These are phyloP conservation scores for Mesaphorura yosii DNA, from an alignment of 1,140 invertebrate species.

Conservation along the genomic window DNA sequence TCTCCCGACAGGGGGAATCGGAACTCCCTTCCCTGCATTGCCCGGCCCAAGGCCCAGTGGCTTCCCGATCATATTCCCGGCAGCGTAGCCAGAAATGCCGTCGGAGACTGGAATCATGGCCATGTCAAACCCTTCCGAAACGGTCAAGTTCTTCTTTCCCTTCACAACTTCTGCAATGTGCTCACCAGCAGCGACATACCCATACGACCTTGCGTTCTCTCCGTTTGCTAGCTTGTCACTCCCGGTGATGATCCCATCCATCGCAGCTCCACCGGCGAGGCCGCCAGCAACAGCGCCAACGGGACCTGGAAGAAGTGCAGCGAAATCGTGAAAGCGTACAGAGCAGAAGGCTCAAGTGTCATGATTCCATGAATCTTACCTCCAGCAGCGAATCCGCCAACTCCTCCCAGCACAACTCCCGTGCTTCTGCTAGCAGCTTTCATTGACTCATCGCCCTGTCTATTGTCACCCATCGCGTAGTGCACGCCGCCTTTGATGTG, in stretches of 20 bases:
- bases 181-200: conserved; percentile 18
- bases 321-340: too few relatives aligned
- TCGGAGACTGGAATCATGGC: conserved; percentile 24
- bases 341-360: too few relatives aligned
- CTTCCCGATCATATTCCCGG: conserved; percentile 16
- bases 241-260: conserved; percentile 26
- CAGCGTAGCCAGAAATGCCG: conserved; percentile 18
- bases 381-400: conserved; percentile 24
- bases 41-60: conserved; percentile 13
- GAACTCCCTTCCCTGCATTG: not conserved
- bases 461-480: conserved; percentile 22
- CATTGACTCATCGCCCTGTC: conserved; percentile 19
- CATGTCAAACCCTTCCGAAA: conserved; percentile 23
- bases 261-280: conserved; percentile 25
- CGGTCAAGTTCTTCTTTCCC: conserved; percentile 16
- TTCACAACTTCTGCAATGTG: conserved; percentile 16
- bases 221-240: conserved; percentile 27
- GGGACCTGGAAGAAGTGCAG: not conserved
- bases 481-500: conserved; percentile 25
- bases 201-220: conserved; percentile 15
- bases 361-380: too few relatives aligned
- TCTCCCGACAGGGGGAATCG: not conserved
- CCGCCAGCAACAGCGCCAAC: conserved; percentile 22
- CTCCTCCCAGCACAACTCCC: conserved; percentile 22
- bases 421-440: conserved; percentile 18